A percentile compares a stretch with the other conserved stretches of the same genome.
Conservation (phyloP, 2,797 vertebrate genomes). For the Picus viridis region DNA sequence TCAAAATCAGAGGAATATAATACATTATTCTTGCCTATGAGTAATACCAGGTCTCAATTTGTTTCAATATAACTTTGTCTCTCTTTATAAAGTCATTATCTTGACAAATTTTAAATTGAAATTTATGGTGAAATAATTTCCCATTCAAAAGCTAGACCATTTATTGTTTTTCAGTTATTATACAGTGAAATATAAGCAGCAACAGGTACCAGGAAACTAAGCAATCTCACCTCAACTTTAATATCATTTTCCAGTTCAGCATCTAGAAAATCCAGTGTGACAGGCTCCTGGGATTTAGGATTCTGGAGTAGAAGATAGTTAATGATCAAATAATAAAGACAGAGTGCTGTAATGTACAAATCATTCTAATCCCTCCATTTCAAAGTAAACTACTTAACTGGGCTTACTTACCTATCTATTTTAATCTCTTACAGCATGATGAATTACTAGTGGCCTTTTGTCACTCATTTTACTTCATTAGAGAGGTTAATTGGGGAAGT, state of each 20-base stretch:
- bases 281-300: conserved; percentile 99
- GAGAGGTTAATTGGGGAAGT: background rate
- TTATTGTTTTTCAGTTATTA: background rate
- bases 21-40: background rate
- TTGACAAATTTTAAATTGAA: background rate
- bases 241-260: conserved; percentile 97
- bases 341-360: background rate
- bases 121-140: background rate
- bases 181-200: background rate
- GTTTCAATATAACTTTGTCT: background rate
- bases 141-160: background rate
- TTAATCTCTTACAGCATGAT: background rate
- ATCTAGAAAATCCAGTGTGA: conserved; percentile 96
- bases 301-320: conserved; percentile 83
- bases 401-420: conserved; percentile 50
- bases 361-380: conserved; percentile 4
- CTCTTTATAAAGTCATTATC: background rate
- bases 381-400: background rate
- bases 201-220: background rate
- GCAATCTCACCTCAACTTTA: conserved; percentile 91
- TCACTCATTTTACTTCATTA: conserved; percentile 9
- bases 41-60: background rate
- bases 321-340: conserved; percentile 53
- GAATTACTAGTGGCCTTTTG: background rate
- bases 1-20: background rate